Evolutionary conservation across 1,140 invertebrate genomes (phyloP).

Genomic region (Drosophila oshimai): DNA sequence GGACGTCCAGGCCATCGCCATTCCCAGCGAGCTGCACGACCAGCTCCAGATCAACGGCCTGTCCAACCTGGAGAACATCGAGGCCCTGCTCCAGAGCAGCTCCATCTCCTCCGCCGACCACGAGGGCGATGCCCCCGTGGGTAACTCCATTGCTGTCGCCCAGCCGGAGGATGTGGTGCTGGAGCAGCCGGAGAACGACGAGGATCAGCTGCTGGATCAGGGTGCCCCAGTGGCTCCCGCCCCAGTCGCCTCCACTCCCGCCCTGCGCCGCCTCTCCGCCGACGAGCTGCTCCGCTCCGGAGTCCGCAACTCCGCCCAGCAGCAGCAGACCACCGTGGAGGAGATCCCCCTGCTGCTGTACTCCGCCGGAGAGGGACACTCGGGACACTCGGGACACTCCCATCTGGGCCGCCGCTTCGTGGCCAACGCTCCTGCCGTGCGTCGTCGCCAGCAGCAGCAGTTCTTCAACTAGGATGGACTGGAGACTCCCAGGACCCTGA

Average conservation of each 20-base stretch:
- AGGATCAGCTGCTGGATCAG: slow-evolving; percentile 66
- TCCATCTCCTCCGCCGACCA: slow-evolving; percentile 37
- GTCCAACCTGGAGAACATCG: slow-evolving; percentile 76
- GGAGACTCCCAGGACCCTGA: neutral
- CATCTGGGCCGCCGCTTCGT: slow-evolving; percentile 56
- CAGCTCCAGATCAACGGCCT: slow-evolving; percentile 73
- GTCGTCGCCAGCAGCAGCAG: slow-evolving; percentile 52
- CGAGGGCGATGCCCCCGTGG: slow-evolving; percentile 30
- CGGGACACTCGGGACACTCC: slow-evolving; percentile 2
- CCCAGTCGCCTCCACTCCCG: neutral
- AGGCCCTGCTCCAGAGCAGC: slow-evolving; percentile 67
- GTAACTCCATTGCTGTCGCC: slow-evolving; percentile 64
- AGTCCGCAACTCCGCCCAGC: slow-evolving; percentile 51
- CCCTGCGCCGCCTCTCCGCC: slow-evolving; percentile 53
- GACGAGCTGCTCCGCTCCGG: slow-evolving; percentile 62
- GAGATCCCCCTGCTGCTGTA: slow-evolving; percentile 76
- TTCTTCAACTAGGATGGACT: slow-evolving; percentile 32
- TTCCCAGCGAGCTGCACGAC: slow-evolving; percentile 73
- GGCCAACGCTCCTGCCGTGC: slow-evolving; percentile 60
- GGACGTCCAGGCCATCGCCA: slow-evolving; percentile 78
- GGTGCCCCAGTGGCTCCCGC: neutral
- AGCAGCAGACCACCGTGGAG: slow-evolving; percentile 71
- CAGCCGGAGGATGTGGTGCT: slow-evolving; percentile 63
- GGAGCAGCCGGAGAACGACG: slow-evolving; percentile 67
- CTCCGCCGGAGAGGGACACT: slow-evolving; percentile 59